Evolutionary conservation across 2,797 vertebrate species (phyloP).

Genomic region (Channallabes apus): DNA sequence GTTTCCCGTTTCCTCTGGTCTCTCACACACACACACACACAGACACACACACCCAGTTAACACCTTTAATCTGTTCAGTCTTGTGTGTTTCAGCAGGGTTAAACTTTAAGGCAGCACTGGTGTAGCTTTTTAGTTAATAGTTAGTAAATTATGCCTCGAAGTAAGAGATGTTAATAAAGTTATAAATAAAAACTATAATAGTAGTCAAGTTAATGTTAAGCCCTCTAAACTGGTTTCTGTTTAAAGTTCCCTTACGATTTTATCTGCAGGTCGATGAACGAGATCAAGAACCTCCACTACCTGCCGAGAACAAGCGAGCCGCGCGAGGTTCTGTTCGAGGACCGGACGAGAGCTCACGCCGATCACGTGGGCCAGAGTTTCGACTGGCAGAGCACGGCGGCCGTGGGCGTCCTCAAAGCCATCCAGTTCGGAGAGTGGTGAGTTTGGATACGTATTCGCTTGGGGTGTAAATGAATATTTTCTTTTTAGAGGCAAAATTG

Average conservation of each 20-base stretch:
- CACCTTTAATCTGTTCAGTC: background rate
- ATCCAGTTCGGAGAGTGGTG: constrained; percentile 96
- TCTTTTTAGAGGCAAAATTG: background rate
- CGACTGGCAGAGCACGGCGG: constrained; percentile 99
- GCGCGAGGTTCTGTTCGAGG: constrained; percentile 96
- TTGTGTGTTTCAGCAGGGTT: background rate
- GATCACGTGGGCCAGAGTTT: constrained; percentile 98
- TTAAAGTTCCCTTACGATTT: background rate
- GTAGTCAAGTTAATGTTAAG: background rate
- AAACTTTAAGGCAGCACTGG: background rate
- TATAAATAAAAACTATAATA: background rate
- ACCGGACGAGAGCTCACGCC: constrained; percentile 92
- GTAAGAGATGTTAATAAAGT: background rate
- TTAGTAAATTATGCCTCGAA: background rate
- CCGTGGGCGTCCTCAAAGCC: constrained; percentile 96
- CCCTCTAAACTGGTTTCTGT: background rate
- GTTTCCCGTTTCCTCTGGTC: constrained; percentile 3
- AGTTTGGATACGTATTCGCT: constrained; percentile 49
- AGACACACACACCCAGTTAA: background rate
- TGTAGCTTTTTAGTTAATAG: background rate
- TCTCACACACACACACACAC: background rate
- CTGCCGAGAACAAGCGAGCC: constrained; percentile 94
- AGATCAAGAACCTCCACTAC: constrained; percentile 98
- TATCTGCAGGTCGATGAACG: constrained; percentile 88
- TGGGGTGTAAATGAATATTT: background rate